Conservation (phyloP, 2,113 vertebrate genomes). For the Chlamydotis undulata region DNA sequence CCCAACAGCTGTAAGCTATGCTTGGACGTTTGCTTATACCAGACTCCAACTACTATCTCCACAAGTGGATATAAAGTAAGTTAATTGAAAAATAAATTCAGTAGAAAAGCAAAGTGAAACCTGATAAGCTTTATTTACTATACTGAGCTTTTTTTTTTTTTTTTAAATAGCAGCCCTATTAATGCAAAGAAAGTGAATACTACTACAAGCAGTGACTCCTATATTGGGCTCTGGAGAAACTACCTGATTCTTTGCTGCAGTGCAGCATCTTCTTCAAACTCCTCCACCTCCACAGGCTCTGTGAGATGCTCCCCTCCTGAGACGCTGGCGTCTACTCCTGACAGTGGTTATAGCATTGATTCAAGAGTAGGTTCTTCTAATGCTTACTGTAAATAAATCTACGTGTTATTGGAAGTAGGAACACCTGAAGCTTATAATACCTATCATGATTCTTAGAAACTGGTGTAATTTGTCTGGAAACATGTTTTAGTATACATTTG, state of each 20-base stretch:
- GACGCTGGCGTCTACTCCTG: conserved; percentile 97
- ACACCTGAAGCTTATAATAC: background rate
- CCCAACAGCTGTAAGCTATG: conserved; percentile 93
- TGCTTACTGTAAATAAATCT: background rate
- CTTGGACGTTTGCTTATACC: conserved; percentile 96
- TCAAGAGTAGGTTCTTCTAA: conserved; percentile 83
- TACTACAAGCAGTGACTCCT: conserved; percentile 91
- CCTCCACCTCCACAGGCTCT: conserved; percentile 84
- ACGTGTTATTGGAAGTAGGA: background rate
- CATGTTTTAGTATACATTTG: background rate
- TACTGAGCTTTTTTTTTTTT: background rate
- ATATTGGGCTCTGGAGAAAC: conserved; percentile 96
- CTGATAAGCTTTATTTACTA: background rate
- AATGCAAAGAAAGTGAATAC: conserved; percentile 98
- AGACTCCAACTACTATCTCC: conserved; percentile 94
- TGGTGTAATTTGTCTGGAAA: background rate
- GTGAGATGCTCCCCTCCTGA: conserved; percentile 96
- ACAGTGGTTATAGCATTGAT: conserved; percentile 96
- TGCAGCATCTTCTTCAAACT: conserved; percentile 81
- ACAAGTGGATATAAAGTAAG: conserved; percentile 98
- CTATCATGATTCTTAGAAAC: background rate
- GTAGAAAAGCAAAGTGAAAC: background rate
- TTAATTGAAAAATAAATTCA: background rate
- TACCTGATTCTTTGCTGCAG: conserved; percentile 98
- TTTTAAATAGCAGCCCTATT: conserved; percentile 88